Conservation (phyloP, 2,797 vertebrate genomes). For the Leptodactylus fallax region DNA sequence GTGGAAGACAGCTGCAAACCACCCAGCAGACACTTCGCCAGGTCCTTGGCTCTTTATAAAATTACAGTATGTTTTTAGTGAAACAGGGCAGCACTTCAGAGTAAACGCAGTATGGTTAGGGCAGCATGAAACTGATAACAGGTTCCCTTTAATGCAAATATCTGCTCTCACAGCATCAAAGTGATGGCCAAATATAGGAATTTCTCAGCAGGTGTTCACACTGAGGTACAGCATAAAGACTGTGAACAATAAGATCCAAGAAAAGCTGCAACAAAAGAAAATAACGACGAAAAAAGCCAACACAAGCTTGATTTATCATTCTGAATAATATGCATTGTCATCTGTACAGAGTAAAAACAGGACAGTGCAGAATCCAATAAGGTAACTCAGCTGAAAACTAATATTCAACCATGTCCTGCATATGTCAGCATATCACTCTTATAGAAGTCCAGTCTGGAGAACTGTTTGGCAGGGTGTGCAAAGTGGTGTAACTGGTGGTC, state of each 20-base stretch:
- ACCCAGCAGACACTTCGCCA: too few species aligned
- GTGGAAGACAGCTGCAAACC: too few species aligned
- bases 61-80: too few species aligned
- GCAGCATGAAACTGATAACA: background rate
- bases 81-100: too few species aligned
- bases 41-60: too few species aligned
- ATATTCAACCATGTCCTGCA: background rate
- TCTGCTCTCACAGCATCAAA: slow-evolving; percentile 25
- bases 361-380: background rate
- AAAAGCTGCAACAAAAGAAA: slow-evolving; percentile 19
- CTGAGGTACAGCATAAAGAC: background rate
- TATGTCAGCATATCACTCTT: background rate
- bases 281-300: background rate
- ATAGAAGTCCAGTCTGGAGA: too few species aligned
- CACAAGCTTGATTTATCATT: background rate
- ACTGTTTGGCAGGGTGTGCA: too few species aligned
- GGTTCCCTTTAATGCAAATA: background rate
- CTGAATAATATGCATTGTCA: background rate
- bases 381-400: background rate
- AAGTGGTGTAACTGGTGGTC: too few species aligned
- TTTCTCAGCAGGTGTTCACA: slow-evolving; percentile 1
- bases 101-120: too few species aligned
- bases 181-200: slow-evolving; percentile 10
- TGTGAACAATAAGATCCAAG: background rate
- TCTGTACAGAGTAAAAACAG: background rate